Percentiles rank a stretch among this genome's conserved stretches.
Conservation (phyloP, 2,797 vertebrate species). For the Furcifer pardalis region DNA sequence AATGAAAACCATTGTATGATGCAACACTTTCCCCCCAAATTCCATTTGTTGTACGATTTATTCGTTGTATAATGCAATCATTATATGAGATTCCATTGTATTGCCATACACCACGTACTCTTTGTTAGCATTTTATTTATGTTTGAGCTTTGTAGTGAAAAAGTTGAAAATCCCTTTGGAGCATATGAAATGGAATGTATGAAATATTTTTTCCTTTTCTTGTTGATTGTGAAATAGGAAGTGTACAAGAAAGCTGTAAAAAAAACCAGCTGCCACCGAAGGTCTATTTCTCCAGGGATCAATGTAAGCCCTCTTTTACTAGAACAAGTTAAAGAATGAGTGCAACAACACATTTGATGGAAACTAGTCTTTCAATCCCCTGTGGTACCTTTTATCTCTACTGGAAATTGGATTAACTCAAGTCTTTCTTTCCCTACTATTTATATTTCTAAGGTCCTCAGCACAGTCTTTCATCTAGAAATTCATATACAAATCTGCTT, state of each 20-base stretch:
- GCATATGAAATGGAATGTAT: background rate
- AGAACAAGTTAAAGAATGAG: slow-evolving; percentile 11
- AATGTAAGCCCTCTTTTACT: background rate
- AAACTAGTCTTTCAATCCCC: slow-evolving; percentile 40
- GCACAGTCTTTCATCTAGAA: slow-evolving; percentile 63
- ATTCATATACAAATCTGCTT: slow-evolving; percentile 57
- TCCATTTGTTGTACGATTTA: too few species aligned
- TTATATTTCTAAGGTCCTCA: slow-evolving; percentile 60
- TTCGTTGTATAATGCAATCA: too few species aligned
- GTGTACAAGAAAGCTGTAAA: slow-evolving; percentile 11
- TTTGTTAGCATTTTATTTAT: fast-evolving
- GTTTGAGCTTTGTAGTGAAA: background rate
- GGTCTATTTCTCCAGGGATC: slow-evolving; percentile 4
- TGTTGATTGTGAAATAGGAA: slow-evolving; percentile 31
- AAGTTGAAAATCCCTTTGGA: background rate
- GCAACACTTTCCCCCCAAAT: too few species aligned
- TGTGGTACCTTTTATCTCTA: slow-evolving; percentile 43
- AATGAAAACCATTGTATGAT: too few species aligned
- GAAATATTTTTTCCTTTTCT: slow-evolving; percentile 19
- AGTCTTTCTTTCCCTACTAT: slow-evolving; percentile 29
- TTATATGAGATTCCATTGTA: too few species aligned
- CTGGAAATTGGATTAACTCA: slow-evolving; percentile 56
- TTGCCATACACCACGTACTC: background rate
- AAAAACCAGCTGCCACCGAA: slow-evolving; percentile 1
- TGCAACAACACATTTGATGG: background rate